A percentile compares a stretch with the other conserved stretches of the same genome.
Conservation (phyloP, 2,797 vertebrate genomes). For the Enteromius anoplus region DNA sequence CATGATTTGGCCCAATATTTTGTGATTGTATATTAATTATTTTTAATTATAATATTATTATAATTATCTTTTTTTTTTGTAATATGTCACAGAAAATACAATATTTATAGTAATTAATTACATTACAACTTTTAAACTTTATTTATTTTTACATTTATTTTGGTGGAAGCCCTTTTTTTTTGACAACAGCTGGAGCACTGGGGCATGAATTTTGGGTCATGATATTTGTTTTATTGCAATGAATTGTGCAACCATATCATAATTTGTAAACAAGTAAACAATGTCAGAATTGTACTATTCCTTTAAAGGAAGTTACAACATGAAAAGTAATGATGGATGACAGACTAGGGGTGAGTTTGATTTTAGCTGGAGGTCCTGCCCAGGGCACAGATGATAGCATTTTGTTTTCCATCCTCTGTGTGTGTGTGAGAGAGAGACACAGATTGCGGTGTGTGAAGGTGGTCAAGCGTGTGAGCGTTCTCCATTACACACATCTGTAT, state of each 20-base stretch:
- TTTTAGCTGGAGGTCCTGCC: slow-evolving; percentile 6
- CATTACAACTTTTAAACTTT: no score
- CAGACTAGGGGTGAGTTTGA: neutral
- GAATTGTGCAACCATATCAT: neutral
- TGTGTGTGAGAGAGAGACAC: neutral
- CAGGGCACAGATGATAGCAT: neutral
- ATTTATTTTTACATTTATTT: neutral
- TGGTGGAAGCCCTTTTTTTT: neutral
- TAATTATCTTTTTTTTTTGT: no score
- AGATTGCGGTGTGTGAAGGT: neutral
- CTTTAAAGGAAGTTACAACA: neutral
- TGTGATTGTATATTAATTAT: no score
- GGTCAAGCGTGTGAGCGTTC: neutral
- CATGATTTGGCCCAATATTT: neutral
- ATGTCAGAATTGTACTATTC: neutral
- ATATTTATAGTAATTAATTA: neutral
- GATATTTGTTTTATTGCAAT: neutral
- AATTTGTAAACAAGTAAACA: neutral
- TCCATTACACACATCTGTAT: slow-evolving; percentile 13
- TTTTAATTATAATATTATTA: no score
- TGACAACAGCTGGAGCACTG: neutral
- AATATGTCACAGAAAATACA: no score
- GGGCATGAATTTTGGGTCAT: neutral
- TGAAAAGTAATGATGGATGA: neutral
- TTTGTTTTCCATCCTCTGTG: slow-evolving; percentile 19